Evolutionary conservation across 2,797 vertebrate genomes (phyloP), one percentile per base, ranked within the genome.

Genomic region (Poecilia velifera): DNA sequence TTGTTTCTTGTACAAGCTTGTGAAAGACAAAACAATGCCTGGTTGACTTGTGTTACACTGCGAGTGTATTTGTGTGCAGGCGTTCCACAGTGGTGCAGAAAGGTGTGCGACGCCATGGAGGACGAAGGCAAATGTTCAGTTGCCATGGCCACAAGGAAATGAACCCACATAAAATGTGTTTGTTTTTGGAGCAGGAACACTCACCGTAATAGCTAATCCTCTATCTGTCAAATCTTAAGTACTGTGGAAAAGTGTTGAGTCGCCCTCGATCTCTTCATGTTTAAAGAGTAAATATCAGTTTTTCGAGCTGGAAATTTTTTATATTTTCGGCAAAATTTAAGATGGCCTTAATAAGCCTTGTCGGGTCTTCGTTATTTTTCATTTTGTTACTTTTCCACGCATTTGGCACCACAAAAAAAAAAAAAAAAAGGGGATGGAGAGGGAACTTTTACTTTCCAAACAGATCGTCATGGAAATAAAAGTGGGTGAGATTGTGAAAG

Each of bases 181-280:
- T 91, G 81, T 73, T 80, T 84, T 86, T 71, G 7, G 74, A 81
- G 43, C 74, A 82, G 34, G 22, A 76, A 83, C 76, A 73, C 62
- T 75, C 70, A 36, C 57, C 68, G 80, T 86, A 88, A 90, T 87
- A 85, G 55, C 49, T 89, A 82, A 93, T 92, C 76, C 84, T 79
- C 89, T 88, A 91, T 92, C 74, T 83, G 81, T 84, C 86, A 66
- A 89, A 91, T 92, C 78, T 78, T 84, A 89, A 86, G 76, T 76
- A 87, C 86, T 71, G 22, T 16, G 22, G 10, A 43, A 71, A 71
- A 45, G 25, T 43, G 41, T 45, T 43, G 22, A 43, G 25, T 43
- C 22, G 10, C 43, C 39, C 22, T 71, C 41, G 6, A 14, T n/a
- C 13, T 71, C 25, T 45, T 71, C 25, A 7, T 71, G 1, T 25